Conservation (phyloP, 37 sponge, comb jelly and placozoan species). For the Spongilla lacustris region DNA sequence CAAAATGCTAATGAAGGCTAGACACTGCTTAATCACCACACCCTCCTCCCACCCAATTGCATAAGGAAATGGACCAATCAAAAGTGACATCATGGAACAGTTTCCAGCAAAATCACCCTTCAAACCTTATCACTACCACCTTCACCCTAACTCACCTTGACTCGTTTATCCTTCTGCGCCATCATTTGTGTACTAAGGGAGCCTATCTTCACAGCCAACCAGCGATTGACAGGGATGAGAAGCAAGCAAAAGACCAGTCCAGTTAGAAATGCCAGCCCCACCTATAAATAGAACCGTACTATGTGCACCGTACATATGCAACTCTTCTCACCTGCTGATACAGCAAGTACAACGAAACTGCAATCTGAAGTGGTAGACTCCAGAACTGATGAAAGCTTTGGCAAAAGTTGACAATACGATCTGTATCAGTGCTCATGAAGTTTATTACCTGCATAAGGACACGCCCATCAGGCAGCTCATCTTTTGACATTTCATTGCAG, state of each 20-base stretch:
- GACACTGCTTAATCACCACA: no score
- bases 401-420: constrained; percentile 88
- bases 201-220: constrained; percentile 92
- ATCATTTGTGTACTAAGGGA: constrained; percentile 86
- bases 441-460: constrained; percentile 75
- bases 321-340: constrained; percentile 77
- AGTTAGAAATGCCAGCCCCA: constrained; percentile 91
- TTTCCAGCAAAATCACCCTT: no score
- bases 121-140: no score
- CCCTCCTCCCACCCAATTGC: no score
- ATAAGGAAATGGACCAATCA: no score
- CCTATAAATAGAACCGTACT: constrained; percentile 40
- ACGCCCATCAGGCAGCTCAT: not conserved
- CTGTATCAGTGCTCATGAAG: constrained; percentile 94
- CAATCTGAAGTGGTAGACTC: constrained; percentile 95
- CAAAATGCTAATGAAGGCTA: no score
- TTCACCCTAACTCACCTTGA: no score
- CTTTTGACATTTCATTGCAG: no score
- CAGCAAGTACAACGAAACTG: constrained; percentile 83
- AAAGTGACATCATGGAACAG: no score
- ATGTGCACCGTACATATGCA: not conserved
- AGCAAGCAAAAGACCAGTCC: constrained; percentile 86
- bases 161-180: constrained; percentile 90
- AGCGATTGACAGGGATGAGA: constrained; percentile 91
- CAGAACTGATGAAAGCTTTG: constrained; percentile 95